phyloP scores from a whole-genome alignment of 2,888 invertebrate genomes.

The Suillia variegata region DNA sequence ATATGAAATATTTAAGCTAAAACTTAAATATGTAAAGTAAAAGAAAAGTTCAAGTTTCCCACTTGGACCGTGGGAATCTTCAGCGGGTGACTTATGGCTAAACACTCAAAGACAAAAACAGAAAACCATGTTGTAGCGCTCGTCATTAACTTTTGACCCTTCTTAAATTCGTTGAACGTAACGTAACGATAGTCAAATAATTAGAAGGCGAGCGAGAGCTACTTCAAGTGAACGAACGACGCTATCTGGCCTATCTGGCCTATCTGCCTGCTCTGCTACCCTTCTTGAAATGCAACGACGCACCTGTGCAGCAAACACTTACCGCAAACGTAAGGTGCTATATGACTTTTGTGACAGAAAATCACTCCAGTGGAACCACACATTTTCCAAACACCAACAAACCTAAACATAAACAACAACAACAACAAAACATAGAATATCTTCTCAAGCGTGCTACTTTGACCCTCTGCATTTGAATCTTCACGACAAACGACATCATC shows the following conservation, averaged over 20 bases:
- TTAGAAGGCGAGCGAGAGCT: slow-evolving; percentile 24
- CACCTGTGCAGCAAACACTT: slow-evolving; percentile 39
- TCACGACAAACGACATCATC: slow-evolving; percentile 42
- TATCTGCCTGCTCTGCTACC: no score
- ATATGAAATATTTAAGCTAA: no score
- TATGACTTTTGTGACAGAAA: slow-evolving; percentile 43
- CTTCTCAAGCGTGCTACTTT: slow-evolving; percentile 4
- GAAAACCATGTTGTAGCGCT: slow-evolving; percentile 4
- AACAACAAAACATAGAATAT: slow-evolving; percentile 7
- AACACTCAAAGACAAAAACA: not conserved
- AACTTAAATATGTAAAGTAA: no score
- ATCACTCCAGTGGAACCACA: slow-evolving; percentile 50
- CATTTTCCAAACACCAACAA: slow-evolving; percentile 27
- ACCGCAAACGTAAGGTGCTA: slow-evolving; percentile 41
- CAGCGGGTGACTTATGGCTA: not conserved
- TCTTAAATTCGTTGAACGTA: not conserved
- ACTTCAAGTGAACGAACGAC: not conserved
- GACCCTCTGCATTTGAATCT: slow-evolving; percentile 37
- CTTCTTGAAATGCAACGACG: slow-evolving; percentile 46
- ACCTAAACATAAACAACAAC: no score
- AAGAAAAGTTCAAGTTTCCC: no score
- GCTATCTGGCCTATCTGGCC: no score
- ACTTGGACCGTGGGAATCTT: slow-evolving; percentile 20
- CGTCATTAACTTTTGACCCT: slow-evolving; percentile 22
- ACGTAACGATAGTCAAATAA: slow-evolving; percentile 5